phyloP scores from a whole-genome alignment of 2,113 vertebrate species.

The Geothlypis trichas region DNA sequence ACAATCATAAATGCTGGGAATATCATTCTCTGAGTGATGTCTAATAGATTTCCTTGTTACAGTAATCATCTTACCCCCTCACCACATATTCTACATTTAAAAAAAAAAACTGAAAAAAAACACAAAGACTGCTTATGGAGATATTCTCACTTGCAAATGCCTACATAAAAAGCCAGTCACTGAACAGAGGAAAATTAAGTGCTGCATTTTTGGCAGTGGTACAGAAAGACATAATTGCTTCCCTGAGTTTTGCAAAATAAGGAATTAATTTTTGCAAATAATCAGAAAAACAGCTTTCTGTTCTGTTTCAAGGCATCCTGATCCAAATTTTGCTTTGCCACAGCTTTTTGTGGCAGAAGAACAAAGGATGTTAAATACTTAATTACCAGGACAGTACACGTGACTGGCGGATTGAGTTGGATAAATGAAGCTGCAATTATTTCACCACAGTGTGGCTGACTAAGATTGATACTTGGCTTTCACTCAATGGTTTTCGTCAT shows the following conservation, averaged over 20 bases:
- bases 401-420: background rate
- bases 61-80: background rate
- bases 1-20: fast-evolving
- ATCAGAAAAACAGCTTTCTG: background rate
- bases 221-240: background rate
- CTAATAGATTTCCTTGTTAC: background rate
- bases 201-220: background rate
- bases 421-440: constrained; percentile 20
- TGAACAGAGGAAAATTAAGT: background rate
- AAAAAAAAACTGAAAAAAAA: background rate
- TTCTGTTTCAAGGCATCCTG: background rate
- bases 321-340: constrained; percentile 7
- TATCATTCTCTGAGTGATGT: background rate
- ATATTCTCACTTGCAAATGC: background rate
- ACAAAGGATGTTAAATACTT: constrained; percentile 50
- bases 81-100: background rate
- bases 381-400: constrained; percentile 18
- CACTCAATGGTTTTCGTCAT: constrained; percentile 28
- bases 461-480: constrained; percentile 48
- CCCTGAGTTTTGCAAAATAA: background rate
- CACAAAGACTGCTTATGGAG: background rate
- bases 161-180: background rate
- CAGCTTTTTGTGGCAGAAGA: constrained; percentile 22
- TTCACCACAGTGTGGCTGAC: constrained; percentile 34
- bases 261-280: constrained; percentile 24